phyloP scores from a whole-genome alignment of 1,140 invertebrate genomes.

The Drosophila malerkotliana region DNA sequence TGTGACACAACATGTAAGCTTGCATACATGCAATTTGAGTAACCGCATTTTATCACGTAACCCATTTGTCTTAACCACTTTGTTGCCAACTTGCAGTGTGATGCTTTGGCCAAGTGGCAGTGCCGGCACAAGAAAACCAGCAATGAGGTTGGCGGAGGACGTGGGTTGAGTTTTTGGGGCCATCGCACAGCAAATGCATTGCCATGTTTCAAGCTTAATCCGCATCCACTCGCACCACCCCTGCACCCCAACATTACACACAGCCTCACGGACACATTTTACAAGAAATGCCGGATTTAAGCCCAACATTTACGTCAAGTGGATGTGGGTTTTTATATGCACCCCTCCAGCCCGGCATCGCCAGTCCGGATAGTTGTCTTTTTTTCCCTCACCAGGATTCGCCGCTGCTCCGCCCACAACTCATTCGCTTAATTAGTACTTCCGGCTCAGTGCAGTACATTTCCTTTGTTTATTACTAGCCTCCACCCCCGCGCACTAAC shows the following conservation, averaged over 20 bases:
- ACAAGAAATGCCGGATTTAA: slow-evolving; percentile 68
- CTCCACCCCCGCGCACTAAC: slow-evolving; percentile 30
- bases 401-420: slow-evolving; percentile 37
- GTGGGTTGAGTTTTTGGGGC: slow-evolving; percentile 16
- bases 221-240: slow-evolving; percentile 40
- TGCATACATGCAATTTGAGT: slow-evolving; percentile 83
- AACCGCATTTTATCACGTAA: slow-evolving; percentile 84
- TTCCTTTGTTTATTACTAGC: slow-evolving; percentile 70
- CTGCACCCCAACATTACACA: slow-evolving; percentile 10
- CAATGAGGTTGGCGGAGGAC: slow-evolving; percentile 24
- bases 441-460: slow-evolving; percentile 60
- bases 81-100: slow-evolving; percentile 82
- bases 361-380: slow-evolving; percentile 15
- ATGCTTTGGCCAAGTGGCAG: slow-evolving; percentile 76
- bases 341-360: neutral
- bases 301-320: slow-evolving; percentile 80
- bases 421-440: slow-evolving; percentile 75
- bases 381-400: neutral
- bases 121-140: slow-evolving; percentile 52
- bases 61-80: slow-evolving; percentile 84
- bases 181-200: slow-evolving; percentile 70
- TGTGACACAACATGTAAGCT: slow-evolving; percentile 69
- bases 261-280: slow-evolving; percentile 10
- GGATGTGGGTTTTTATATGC: slow-evolving; percentile 62
- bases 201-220: slow-evolving; percentile 81